Base-by-base conservation (phyloP, 2,113 vertebrate species). In the Canis aureus region DNA sequence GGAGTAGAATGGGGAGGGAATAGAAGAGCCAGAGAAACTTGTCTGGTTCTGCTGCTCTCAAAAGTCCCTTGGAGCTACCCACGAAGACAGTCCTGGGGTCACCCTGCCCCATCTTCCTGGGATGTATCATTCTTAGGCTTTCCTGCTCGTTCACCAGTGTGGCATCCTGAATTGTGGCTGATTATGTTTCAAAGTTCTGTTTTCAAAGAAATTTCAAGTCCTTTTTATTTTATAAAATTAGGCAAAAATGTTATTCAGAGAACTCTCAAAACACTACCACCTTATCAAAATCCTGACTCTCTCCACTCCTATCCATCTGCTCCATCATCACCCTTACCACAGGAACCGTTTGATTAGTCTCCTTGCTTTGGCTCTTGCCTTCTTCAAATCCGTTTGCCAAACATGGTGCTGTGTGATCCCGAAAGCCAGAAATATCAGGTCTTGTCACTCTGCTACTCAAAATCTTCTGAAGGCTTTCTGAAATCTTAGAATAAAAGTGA, bases 161-260 rank as follows among this genome's bases (percentile, higher is more conserved):
- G 53, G 29, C 29, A 43, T 76, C 43, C 78, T 62, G 82, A 91
- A 38, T 23, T 62, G 22, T 93, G 19, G 20, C 62, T 69, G 64
- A 76, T 62, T 62, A 64, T 15, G 8, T 29, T 69, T 89, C 12
- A 16, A 51, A 76, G 69, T 73, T 76, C 13, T 64, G 51, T 88
- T 84, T 81, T 64, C 71, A 55, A 94, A 91, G 51, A 57, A 88
- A 55, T 71, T 91, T 67, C 4, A 84, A 79, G 79, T 22, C 17
- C 13, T 86, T 91, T 96, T 83, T 53, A 6, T 81, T 73, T 85
- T 81, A 13, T 62, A 76, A 95, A 85, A 85, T 89, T 35, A 79
- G 83, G 53, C 11, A 80, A 85, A 89, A 94, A 81, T 23, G 16
- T 43, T 32, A 55, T 19, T 59, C 53, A 32, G 16, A 73, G 17